Evolutionary conservation across 1,140 invertebrate species (phyloP).

Genomic region (Drosophila eugracilis): DNA sequence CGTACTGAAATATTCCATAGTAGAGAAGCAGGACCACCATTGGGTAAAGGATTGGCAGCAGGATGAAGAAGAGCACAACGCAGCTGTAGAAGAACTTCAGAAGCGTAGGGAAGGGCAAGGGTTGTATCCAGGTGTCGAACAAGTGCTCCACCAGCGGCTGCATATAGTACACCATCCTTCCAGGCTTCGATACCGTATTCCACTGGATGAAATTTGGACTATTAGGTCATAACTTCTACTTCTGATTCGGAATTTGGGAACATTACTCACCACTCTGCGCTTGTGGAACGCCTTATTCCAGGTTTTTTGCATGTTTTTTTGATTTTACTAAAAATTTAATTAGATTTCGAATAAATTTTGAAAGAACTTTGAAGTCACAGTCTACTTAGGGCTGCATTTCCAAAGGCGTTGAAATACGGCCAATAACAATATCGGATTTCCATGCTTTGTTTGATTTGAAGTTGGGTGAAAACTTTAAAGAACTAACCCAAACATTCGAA

Average conservation of each 20-base stretch:
- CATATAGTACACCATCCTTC: constrained; percentile 67
- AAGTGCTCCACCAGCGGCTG: constrained; percentile 60
- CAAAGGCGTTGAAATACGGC: too few relatives aligned
- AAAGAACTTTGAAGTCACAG: background rate
- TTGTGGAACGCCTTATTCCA: constrained; percentile 70
- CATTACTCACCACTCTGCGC: constrained; percentile 54
- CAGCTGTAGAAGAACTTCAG: constrained; percentile 55
- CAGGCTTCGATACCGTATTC: constrained; percentile 30
- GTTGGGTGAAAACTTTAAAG: constrained; percentile 1
- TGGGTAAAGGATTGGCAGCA: constrained; percentile 60
- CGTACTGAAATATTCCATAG: constrained; percentile 56
- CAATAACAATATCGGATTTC: constrained; percentile 1
- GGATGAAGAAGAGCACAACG: constrained; percentile 52
- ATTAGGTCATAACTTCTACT: background rate
- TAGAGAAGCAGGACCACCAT: constrained; percentile 46
- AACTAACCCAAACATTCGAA: constrained; percentile 1
- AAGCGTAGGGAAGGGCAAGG: constrained; percentile 66
- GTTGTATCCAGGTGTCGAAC: constrained; percentile 62
- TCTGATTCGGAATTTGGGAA: background rate
- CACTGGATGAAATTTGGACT: constrained; percentile 47
- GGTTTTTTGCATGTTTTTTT: constrained; percentile 55
- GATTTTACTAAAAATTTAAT: constrained; percentile 24
- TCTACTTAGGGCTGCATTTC: background rate
- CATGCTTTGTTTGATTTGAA: background rate
- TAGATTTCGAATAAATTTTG: constrained; percentile 8